phyloP scores from a whole-genome alignment of 2,797 vertebrate genomes.

The Syndactyla subalaris region DNA sequence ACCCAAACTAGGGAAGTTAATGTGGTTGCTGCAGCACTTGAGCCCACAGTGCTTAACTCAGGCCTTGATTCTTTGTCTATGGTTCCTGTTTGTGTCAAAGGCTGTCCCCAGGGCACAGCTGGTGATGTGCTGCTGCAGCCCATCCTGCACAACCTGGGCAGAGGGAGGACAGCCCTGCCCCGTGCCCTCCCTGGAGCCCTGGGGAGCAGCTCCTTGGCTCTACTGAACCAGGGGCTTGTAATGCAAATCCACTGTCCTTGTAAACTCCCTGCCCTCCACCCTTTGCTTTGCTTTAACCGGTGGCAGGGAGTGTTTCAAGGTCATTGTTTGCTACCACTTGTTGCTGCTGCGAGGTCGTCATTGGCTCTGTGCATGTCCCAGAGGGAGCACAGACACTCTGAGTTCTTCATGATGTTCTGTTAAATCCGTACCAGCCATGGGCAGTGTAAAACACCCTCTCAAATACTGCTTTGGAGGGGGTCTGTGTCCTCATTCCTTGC shows the following conservation, averaged over 20 bases:
- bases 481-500: not conserved
- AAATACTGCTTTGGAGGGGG: not conserved
- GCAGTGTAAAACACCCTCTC: not conserved
- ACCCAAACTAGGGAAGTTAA: not conserved
- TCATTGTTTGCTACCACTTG: not conserved
- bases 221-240: not conserved
- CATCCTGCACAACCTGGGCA: not conserved
- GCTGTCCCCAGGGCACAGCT: not conserved
- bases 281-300: not conserved
- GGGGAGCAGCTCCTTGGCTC: not conserved
- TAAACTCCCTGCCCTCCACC: not conserved
- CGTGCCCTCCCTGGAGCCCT: not conserved
- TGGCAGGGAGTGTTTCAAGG: not conserved
- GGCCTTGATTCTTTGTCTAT: not conserved
- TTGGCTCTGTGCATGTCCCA: not conserved
- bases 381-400: not conserved
- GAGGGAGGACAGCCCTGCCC: not conserved
- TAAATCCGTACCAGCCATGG: not conserved
- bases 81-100: not conserved
- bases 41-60: not conserved
- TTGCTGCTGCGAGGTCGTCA: not conserved
- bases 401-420: not conserved
- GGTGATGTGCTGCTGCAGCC: not conserved
- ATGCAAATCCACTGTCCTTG: not conserved
- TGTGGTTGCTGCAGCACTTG: not conserved